These are phyloP conservation scores for Avahi laniger DNA, from an alignment of 2,797 vertebrate genomes.

Conservation along the genomic window DNA sequence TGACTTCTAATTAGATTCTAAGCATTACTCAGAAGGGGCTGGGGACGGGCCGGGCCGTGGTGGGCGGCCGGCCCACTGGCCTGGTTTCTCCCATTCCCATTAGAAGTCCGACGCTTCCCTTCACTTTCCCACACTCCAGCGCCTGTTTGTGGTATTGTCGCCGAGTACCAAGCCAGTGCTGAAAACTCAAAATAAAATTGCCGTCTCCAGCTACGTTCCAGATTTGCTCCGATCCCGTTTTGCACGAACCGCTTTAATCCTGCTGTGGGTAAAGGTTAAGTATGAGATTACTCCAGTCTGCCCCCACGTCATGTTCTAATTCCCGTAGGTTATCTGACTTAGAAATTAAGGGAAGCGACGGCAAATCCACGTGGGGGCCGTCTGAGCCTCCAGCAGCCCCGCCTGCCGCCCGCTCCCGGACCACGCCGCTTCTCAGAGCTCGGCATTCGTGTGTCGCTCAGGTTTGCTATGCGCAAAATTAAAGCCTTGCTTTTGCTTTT, in stretches of 20 bases:
- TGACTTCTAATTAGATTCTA: constrained; percentile 79
- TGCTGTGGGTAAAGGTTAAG: constrained; percentile 72
- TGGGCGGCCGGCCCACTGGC: background rate
- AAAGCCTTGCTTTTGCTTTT: background rate
- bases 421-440: background rate
- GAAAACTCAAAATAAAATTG: constrained; percentile 48
- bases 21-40: constrained; percentile 54
- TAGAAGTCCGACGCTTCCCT: background rate
- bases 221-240: background rate
- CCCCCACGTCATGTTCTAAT: constrained; percentile 52
- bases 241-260: constrained; percentile 68
- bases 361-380: background rate
- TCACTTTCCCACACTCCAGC: background rate
- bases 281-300: constrained; percentile 64
- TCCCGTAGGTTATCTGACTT: constrained; percentile 65
- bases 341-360: constrained; percentile 59
- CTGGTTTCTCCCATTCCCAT: background rate
- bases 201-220: background rate
- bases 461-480: background rate
- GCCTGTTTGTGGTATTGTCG: background rate
- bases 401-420: accelerated
- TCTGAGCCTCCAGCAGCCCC: background rate
- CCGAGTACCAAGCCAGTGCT: background rate
- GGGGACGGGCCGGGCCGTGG: background rate
- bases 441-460: background rate